These are phyloP conservation scores for Zosterops hypoxanthus DNA, from an alignment of 2,113 vertebrate genomes.

Conservation along the genomic window DNA sequence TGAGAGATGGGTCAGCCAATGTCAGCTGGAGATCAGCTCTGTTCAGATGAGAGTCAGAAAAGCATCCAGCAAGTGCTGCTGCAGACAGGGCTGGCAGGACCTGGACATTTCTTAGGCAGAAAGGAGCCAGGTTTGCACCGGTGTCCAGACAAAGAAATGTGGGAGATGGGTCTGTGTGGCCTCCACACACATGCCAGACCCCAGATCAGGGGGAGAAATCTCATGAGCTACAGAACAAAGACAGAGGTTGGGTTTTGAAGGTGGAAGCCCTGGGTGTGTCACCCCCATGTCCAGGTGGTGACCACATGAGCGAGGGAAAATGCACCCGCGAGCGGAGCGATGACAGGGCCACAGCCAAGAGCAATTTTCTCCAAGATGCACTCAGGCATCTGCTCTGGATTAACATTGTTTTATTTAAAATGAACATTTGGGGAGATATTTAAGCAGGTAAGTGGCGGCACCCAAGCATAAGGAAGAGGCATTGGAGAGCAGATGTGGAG, in stretches of 20 bases:
- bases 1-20: neutral
- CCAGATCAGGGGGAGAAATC: neutral
- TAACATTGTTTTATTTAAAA: neutral
- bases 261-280: rapidly evolving
- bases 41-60: neutral
- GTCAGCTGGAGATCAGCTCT: neutral
- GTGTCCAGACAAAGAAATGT: neutral
- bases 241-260: neutral
- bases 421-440: neutral
- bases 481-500: neutral
- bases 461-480: neutral
- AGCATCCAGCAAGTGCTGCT: neutral
- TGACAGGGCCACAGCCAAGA: neutral
- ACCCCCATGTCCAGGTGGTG: conserved; percentile 16
- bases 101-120: neutral
- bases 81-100: neutral
- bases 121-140: neutral
- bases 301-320: neutral
- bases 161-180: neutral
- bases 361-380: conserved; percentile 11
- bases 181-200: rapidly evolving
- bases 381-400: conserved; percentile 33
- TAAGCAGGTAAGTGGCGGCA: neutral
- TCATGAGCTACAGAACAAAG: neutral
- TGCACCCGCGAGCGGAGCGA: neutral